Evolutionary conservation across 2,113 vertebrate genomes (phyloP).

Genomic region (Cygnus buccinator): DNA sequence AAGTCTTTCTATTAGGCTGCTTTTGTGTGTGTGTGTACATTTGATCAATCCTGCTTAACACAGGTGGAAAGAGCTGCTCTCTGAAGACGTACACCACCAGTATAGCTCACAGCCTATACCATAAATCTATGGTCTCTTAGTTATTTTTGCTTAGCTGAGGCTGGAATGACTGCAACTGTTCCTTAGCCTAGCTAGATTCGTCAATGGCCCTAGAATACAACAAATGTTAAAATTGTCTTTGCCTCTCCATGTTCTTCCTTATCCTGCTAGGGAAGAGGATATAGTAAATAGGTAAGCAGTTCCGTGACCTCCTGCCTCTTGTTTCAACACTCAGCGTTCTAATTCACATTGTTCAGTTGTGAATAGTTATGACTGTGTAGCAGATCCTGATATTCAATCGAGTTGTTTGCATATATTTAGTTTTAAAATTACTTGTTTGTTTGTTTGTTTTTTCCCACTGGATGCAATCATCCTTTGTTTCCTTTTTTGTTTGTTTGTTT

Average conservation of each 20-base stretch:
- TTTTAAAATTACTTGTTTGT: neutral
- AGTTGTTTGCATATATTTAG: neutral
- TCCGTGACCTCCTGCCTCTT: neutral
- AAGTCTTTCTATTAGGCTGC: neutral
- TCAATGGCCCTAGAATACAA: neutral
- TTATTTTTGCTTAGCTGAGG: neutral
- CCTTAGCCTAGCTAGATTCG: neutral
- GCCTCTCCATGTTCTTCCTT: neutral
- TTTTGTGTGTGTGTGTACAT: rapidly evolving
- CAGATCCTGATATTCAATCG: neutral
- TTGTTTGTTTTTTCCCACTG: neutral
- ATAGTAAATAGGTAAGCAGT: neutral
- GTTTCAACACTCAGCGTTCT: neutral
- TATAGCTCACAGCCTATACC: neutral
- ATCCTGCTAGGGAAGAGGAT: neutral
- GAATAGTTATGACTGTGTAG: neutral
- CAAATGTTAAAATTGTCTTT: neutral
- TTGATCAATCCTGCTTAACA: neutral
- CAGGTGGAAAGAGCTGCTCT: neutral
- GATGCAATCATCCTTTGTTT: neutral
- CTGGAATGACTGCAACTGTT: neutral
- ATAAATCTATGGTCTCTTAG: neutral
- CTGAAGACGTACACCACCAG: neutral
- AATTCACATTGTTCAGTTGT: neutral
- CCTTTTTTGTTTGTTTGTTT: neutral